Conservation (phyloP, 2,888 invertebrate species). For the Luperina nickerlii region DNA sequence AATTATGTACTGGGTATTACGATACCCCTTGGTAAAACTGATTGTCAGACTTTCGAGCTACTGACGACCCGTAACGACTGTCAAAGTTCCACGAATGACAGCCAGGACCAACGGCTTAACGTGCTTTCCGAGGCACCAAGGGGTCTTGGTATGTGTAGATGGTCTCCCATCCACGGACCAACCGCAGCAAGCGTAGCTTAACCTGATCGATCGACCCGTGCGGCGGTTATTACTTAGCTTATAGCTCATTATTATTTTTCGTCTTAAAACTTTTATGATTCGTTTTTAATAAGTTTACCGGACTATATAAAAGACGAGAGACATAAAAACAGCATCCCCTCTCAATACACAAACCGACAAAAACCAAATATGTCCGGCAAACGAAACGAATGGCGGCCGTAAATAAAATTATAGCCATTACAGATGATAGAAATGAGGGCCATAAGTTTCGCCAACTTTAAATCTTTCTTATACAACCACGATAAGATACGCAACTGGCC, state of each 20-base stretch:
- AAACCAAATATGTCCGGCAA: slow-evolving; percentile 52
- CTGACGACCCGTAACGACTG: too few relatives aligned
- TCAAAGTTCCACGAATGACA: too few relatives aligned
- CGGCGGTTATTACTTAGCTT: too few relatives aligned
- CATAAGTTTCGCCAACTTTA: slow-evolving; percentile 61
- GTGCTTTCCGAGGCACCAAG: too few relatives aligned
- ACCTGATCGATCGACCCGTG: too few relatives aligned
- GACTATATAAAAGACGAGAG: slow-evolving; percentile 22
- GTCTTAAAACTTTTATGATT: not conserved
- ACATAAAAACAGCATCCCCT: slow-evolving; percentile 19
- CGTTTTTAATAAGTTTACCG: slow-evolving; percentile 2
- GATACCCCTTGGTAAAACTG: too few relatives aligned
- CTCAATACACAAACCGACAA: slow-evolving; percentile 41
- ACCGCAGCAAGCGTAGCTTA: too few relatives aligned
- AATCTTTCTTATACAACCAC: slow-evolving; percentile 66
- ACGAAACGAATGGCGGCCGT: slow-evolving; percentile 53
- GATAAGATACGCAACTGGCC: slow-evolving; percentile 66
- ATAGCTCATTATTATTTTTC: not conserved
- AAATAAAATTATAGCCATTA: slow-evolving; percentile 65
- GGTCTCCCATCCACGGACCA: too few relatives aligned
- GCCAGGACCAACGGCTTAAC: too few relatives aligned
- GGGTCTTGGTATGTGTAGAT: too few relatives aligned
- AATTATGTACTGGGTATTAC: too few relatives aligned
- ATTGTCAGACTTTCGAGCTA: too few relatives aligned
- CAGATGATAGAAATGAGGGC: slow-evolving; percentile 59